A percentile compares a stretch with the other conserved stretches of the same genome.
Evolutionary conservation across 30 jellyfish, hydroid and myxozoan species (phyloP).

Genomic region (Hydractinia echinata): DNA sequence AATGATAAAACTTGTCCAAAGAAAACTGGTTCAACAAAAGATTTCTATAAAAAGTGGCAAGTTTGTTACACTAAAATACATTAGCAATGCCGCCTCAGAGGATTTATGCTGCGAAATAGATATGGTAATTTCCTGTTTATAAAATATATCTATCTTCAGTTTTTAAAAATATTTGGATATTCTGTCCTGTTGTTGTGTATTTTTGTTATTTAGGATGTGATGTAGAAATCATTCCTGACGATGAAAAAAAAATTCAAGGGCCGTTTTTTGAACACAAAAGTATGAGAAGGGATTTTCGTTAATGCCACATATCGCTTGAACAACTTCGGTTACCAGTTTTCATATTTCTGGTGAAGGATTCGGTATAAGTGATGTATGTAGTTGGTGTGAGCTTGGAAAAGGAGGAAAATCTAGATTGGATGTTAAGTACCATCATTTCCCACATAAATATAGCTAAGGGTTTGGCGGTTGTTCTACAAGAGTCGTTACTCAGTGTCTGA

Average conservation of each 20-base stretch:
- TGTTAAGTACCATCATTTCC: slow-evolving; percentile 17
- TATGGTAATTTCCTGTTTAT: not conserved
- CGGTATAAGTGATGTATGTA: slow-evolving; percentile 44
- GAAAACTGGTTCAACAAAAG: slow-evolving; percentile 30
- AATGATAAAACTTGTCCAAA: no score
- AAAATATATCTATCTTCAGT: not conserved
- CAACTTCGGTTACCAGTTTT: slow-evolving; percentile 28
- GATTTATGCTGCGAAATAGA: slow-evolving; percentile 10
- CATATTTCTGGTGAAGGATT: slow-evolving; percentile 39
- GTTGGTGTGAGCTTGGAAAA: slow-evolving; percentile 19
- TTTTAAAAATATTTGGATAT: no score
- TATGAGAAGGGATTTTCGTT: slow-evolving; percentile 28
- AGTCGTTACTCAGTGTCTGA: no score
- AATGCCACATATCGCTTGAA: slow-evolving; percentile 49
- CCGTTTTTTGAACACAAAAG: slow-evolving; percentile 29
- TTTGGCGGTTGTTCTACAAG: slow-evolving; percentile 12
- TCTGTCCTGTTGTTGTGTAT: no score
- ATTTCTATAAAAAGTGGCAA: slow-evolving; percentile 12
- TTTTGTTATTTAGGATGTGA: slow-evolving; percentile 25
- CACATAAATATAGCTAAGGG: slow-evolving; percentile 35
- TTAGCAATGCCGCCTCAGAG: slow-evolving; percentile 23
- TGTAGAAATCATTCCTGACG: slow-evolving; percentile 14
- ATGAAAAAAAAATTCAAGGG: slow-evolving; percentile 20
- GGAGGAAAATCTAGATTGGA: slow-evolving; percentile 20
- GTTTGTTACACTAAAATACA: slow-evolving; percentile 23